Base-by-base conservation (phyloP, 2,888 invertebrate genomes). In the Tenthredo notha region DNA sequence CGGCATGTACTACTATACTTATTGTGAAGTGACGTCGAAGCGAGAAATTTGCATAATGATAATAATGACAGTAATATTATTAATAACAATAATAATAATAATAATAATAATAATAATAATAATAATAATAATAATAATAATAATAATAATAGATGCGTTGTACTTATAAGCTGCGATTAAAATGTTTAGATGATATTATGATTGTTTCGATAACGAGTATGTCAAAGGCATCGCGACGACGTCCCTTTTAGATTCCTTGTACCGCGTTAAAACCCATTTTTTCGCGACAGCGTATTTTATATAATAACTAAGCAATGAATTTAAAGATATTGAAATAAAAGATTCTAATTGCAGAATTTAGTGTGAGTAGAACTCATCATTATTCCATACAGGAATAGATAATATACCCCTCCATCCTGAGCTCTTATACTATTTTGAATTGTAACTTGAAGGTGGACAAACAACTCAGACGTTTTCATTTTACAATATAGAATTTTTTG, bases 301-400 rank as follows among this genome's bases (percentile, higher is more conserved):
- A 70, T 70, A 70, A 70, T 70, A 75, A 75, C 37, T 75, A 43
- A 75, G 75, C 47, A 75, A 75, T 75, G 43, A 75, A 75, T 43
- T 75, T 43, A 47, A 75, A 25, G 75, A 75, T 21, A 43, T 43
- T 40, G 15, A 47, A 74, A 74, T 43, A 43, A 75, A 75, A 75
- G 43, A 75, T 75, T 75, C 50, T 47, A 25, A 47, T 25, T 25
- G 47, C 25, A 50, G 47, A 47, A 37, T 43, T 47, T 47, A 75
- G 18, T 25, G 0, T 47, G 29, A 7, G 10, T 21, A 25, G 15
- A 43, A 43, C 10, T 43, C 25, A 47, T 75, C 12, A 70, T 70
- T 70, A 37, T 37, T 37, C 37, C n/a, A 33, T 70, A 37, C 18
- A 33, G 15, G 33, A 70, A 70, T 37, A 33, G 33, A 33, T 70